A percentile compares a stretch with the other conserved stretches of the same genome.
These are phyloP conservation scores for Platichthys stellatus DNA, from an alignment of 2,113 vertebrate species.

Conservation along the genomic window DNA sequence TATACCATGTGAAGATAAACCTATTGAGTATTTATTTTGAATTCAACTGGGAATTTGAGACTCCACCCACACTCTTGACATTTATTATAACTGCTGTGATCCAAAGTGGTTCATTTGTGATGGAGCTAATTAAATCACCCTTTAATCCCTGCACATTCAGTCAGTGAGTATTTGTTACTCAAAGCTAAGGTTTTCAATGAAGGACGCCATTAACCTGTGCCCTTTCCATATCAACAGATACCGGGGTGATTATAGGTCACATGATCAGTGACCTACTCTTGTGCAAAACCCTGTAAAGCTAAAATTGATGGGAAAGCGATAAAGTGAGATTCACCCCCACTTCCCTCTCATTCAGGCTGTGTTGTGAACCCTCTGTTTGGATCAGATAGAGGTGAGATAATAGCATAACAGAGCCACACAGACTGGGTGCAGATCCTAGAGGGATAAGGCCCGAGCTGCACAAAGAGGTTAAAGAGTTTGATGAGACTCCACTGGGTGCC, in stretches of 20 bases:
- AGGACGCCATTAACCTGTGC: not conserved
- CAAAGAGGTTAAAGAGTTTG: constrained; percentile 41
- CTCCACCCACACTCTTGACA: not conserved
- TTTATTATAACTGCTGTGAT: not conserved
- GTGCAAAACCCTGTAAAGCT: constrained; percentile 8
- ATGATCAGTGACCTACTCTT: not conserved
- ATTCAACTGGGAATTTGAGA: not conserved
- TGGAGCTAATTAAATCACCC: not conserved
- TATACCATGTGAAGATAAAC: not conserved
- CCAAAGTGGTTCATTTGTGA: not conserved
- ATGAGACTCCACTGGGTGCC: constrained; percentile 31
- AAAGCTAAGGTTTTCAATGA: not conserved
- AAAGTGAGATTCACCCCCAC: not conserved
- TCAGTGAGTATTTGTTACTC: not conserved
- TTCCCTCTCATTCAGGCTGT: not conserved
- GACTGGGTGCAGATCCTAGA: constrained; percentile 7
- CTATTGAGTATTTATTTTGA: not conserved
- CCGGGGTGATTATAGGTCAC: not conserved
- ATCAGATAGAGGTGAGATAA: not conserved
- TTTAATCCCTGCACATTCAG: not conserved
- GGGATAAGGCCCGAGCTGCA: constrained; percentile 21
- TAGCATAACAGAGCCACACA: not conserved
- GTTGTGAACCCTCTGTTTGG: not conserved
- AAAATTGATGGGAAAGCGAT: not conserved
- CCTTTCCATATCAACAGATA: not conserved